phyloP scores from a whole-genome alignment of 2,888 invertebrate species.

The Drosophila diplacantha region DNA sequence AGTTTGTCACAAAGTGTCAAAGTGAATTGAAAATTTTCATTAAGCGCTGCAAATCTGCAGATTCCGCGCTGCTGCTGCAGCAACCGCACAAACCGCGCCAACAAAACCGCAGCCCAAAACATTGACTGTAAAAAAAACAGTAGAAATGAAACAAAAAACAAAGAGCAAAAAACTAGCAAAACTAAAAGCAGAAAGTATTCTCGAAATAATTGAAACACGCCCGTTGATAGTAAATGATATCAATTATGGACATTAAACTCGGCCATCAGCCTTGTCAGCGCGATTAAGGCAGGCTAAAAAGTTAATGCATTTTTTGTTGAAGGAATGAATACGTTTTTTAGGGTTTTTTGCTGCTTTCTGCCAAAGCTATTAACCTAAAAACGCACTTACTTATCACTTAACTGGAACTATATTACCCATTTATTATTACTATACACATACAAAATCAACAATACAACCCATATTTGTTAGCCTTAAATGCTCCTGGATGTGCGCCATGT shows the following conservation, averaged over 20 bases:
- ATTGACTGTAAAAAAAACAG: constrained; percentile 16
- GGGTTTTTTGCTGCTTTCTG: too few relatives aligned
- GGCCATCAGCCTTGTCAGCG: constrained; percentile 16
- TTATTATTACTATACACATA: background rate
- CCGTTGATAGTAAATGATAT: constrained; percentile 24
- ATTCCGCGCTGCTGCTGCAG: constrained; percentile 40
- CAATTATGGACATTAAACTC: constrained; percentile 21
- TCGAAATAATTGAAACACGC: constrained; percentile 26
- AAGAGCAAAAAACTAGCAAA: constrained; percentile 16
- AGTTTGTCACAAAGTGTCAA: constrained; percentile 71
- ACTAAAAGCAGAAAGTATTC: constrained; percentile 15
- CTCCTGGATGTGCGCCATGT: background rate
- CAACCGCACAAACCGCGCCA: constrained; percentile 60
- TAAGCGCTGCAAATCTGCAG: constrained; percentile 61
- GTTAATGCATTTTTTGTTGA: constrained; percentile 4
- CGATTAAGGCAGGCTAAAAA: constrained; percentile 11
- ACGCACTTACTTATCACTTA: background rate
- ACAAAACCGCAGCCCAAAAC: constrained; percentile 46
- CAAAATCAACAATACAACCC: background rate
- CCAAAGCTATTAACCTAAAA: background rate
- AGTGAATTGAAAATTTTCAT: constrained; percentile 71
- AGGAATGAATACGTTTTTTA: background rate
- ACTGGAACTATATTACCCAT: background rate
- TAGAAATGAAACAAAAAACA: background rate
- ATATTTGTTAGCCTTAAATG: background rate